Evolutionary conservation across 2,797 vertebrate species (phyloP).

Genomic region (Myotis planiceps): DNA sequence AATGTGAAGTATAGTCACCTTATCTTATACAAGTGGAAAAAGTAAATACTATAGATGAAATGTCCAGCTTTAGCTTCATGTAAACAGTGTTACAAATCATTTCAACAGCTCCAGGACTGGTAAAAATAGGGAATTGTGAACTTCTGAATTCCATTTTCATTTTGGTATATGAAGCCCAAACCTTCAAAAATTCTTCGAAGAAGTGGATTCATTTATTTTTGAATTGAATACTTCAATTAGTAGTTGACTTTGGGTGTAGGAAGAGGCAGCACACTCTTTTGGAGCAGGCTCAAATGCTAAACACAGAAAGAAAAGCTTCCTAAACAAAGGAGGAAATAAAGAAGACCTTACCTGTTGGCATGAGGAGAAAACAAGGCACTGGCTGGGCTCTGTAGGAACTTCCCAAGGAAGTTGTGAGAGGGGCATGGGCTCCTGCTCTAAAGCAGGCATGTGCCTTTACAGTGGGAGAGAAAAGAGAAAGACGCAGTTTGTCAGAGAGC

Average conservation of each 20-base stretch:
- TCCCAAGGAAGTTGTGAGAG: neutral
- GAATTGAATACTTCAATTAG: neutral
- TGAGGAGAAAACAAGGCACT: neutral
- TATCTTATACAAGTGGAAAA: neutral
- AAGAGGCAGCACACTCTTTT: neutral
- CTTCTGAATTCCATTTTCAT: neutral
- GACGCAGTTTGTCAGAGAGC: neutral
- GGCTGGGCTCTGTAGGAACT: neutral
- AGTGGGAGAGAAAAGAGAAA: neutral
- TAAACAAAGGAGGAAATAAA: neutral
- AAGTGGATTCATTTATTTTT: neutral
- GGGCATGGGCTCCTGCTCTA: no score
- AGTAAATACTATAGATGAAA: neutral
- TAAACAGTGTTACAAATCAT: neutral
- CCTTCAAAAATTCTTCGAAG: neutral
- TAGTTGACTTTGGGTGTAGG: neutral
- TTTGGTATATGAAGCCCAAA: neutral
- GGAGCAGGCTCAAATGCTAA: neutral
- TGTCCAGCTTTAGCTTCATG: neutral
- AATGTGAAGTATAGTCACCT: neutral
- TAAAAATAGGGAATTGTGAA: neutral
- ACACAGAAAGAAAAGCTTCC: neutral
- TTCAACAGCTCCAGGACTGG: neutral
- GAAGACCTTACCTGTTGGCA: neutral
- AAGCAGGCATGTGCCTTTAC: neutral